A percentile compares a stretch with the other conserved stretches of the same genome.
These are phyloP conservation scores for Euphydryas editha DNA, from an alignment of 2,888 invertebrate species.

Conservation along the genomic window DNA sequence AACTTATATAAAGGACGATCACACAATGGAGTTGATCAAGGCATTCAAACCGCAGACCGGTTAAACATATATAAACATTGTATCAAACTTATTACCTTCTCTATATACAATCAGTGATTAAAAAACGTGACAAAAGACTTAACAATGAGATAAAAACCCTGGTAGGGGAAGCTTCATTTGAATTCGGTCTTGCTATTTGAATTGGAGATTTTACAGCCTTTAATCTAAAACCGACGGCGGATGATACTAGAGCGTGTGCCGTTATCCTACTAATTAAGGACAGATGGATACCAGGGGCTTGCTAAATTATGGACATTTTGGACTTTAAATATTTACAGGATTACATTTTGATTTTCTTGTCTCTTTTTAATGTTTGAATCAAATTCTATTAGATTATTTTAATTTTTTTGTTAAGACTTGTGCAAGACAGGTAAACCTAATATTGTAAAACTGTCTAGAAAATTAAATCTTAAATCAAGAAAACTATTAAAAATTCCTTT, in stretches of 20 bases:
- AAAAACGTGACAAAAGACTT: conserved; percentile 9
- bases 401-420: not conserved
- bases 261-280: conserved; percentile 71
- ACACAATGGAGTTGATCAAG: conserved; percentile 5
- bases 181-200: conserved; percentile 74
- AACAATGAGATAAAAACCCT: conserved; percentile 25
- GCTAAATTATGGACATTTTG: conserved; percentile 23
- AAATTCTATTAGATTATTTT: not conserved
- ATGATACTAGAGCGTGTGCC: conserved; percentile 59
- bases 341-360: not conserved
- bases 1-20: conserved; percentile 1
- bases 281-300: conserved; percentile 50
- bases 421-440: too few relatives aligned
- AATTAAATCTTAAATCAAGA: too few relatives aligned
- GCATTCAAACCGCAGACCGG: not conserved
- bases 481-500: too few relatives aligned
- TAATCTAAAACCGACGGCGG: conserved; percentile 72
- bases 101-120: conserved; percentile 8
- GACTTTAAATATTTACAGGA: conserved; percentile 1
- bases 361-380: not conserved
- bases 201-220: conserved; percentile 77
- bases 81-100: conserved; percentile 8
- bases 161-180: conserved; percentile 64
- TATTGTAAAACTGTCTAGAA: too few relatives aligned
- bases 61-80: conserved; percentile 7